Conservation (phyloP, 2,113 vertebrate species). For the Isichthys henryi region DNA sequence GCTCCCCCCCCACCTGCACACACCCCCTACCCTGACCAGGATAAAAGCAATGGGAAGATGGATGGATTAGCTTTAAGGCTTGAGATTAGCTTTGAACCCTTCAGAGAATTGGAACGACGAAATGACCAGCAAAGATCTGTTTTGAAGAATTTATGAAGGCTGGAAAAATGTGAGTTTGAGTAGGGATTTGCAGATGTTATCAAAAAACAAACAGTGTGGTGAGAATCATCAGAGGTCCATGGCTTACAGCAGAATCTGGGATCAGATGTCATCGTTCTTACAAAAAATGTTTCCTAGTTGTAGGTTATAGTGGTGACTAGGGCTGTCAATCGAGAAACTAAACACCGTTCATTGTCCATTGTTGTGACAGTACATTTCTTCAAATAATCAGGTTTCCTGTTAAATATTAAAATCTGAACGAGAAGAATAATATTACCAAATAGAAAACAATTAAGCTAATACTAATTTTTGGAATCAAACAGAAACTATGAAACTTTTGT, state of each 20-base stretch:
- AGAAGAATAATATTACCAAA: not conserved
- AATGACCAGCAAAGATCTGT: not conserved
- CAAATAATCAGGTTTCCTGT: not conserved
- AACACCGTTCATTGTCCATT: not conserved
- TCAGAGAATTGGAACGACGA: not conserved
- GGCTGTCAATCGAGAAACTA: not conserved
- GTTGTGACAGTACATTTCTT: not conserved
- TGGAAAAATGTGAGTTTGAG: not conserved
- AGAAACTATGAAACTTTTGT: not conserved
- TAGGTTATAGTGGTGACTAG: too few relatives aligned
- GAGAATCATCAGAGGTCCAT: not conserved
- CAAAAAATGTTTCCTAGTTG: not conserved
- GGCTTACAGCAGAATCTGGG: not conserved
- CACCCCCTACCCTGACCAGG: not conserved
- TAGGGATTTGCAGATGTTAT: not conserved
- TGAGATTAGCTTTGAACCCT: not conserved
- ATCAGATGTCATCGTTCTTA: not conserved
- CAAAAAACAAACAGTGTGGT: not conserved
- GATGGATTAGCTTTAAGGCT: not conserved
- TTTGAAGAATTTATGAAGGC: not conserved
- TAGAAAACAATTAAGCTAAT: not conserved
- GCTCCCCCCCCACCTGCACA: too few relatives aligned
- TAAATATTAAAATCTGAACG: not conserved
- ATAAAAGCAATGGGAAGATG: not conserved
- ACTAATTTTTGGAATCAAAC: not conserved